phyloP scores from a whole-genome alignment of 2,113 vertebrate species.

The Micromys minutus region DNA sequence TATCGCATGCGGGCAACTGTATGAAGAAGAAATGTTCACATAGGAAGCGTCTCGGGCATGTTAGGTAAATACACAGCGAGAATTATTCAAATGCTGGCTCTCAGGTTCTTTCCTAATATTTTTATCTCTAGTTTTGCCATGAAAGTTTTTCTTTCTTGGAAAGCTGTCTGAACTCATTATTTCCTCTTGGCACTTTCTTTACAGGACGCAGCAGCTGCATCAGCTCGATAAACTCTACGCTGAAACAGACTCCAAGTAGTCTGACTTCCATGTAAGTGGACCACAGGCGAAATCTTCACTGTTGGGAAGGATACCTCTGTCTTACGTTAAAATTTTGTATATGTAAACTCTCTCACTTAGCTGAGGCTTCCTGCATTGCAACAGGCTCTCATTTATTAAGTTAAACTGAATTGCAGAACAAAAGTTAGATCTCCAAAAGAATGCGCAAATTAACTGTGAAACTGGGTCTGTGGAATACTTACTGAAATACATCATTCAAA shows the following conservation, averaged over 20 bases:
- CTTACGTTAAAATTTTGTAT: neutral
- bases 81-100: neutral
- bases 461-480: neutral
- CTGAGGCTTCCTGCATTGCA: neutral
- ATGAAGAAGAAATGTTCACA: conserved; percentile 77
- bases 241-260: accelerated
- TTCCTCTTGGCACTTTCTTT: conserved; percentile 71
- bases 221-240: conserved; percentile 77
- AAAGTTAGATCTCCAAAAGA: neutral
- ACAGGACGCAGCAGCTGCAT: conserved; percentile 75
- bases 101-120: neutral
- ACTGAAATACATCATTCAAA: neutral
- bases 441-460: neutral
- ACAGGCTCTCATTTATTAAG: neutral
- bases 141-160: conserved; percentile 70
- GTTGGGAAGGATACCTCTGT: neutral
- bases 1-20: conserved; percentile 52
- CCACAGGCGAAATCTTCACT: neutral
- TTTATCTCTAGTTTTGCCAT: conserved; percentile 66
- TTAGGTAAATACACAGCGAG: conserved; percentile 79
- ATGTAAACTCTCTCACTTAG: neutral
- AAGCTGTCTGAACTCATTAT: conserved; percentile 75
- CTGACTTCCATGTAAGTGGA: neutral
- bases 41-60: conserved; percentile 67
- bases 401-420: neutral